Evolutionary conservation across 2,797 vertebrate species (phyloP).

Genomic region (Crax fasciolata): DNA sequence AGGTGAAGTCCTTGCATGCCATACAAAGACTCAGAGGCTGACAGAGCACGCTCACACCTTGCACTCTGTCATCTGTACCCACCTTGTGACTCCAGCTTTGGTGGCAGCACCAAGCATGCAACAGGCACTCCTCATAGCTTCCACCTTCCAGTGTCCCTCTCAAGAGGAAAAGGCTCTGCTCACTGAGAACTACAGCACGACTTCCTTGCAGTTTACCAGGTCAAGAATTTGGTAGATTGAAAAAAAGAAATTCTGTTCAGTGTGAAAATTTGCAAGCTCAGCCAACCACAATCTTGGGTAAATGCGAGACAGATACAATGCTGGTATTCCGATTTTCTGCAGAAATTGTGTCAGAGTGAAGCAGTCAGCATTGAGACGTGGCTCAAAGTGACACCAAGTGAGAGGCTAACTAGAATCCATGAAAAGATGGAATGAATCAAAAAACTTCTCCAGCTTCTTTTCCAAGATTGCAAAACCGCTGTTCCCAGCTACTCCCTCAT

Average conservation of each 20-base stretch:
- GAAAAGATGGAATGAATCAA: background rate
- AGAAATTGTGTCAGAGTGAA: background rate
- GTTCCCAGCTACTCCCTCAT: background rate
- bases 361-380: background rate
- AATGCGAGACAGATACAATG: background rate
- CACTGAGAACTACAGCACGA: background rate
- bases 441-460: background rate
- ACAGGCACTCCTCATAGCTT: background rate
- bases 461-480: background rate
- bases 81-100: background rate
- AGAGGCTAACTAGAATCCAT: background rate
- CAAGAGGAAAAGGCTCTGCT: background rate
- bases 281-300: background rate
- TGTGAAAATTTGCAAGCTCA: background rate
- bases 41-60: background rate
- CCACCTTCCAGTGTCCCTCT: background rate
- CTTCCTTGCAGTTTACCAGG: background rate
- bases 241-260: background rate
- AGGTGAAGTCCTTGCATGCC: background rate
- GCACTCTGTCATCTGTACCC: background rate
- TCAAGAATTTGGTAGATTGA: background rate
- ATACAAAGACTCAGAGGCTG: background rate
- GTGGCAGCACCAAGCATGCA: fast-evolving
- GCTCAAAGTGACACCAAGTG: background rate
- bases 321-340: background rate